Conservation (phyloP, 92 coral and sea anemone genomes). For the Epizoanthus fatuus region DNA sequence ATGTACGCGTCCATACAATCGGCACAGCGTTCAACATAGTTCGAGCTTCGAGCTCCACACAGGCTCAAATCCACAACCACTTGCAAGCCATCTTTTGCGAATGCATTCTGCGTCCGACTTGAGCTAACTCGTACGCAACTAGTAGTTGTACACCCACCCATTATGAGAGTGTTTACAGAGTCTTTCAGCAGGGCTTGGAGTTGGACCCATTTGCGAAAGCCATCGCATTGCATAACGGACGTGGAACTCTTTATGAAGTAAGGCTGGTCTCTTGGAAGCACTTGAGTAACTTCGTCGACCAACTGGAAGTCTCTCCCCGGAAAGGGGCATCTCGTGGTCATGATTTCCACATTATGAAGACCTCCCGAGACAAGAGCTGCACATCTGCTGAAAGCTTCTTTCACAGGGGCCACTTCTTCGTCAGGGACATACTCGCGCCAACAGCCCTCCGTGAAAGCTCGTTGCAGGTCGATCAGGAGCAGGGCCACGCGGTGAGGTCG, state of each 20-base stretch:
- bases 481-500: constrained; percentile 28
- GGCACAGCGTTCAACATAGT: constrained; percentile 40
- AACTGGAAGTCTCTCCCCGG: constrained; percentile 57
- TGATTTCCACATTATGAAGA: constrained; percentile 46
- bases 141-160: constrained; percentile 68
- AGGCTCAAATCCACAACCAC: constrained; percentile 63
- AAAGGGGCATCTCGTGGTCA: constrained; percentile 58
- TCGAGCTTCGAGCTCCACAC: constrained; percentile 60
- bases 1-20: constrained; percentile 48
- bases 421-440: constrained; percentile 59
- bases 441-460: constrained; percentile 59
- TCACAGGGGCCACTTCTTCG: constrained; percentile 64
- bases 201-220: constrained; percentile 49
- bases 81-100: constrained; percentile 49
- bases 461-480: constrained; percentile 63
- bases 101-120: constrained; percentile 37
- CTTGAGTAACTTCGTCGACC: constrained; percentile 33
- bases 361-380: constrained; percentile 54
- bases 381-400: constrained; percentile 61
- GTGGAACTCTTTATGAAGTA: constrained; percentile 53
- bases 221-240: constrained; percentile 49
- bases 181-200: constrained; percentile 27
- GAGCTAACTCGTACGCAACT: constrained; percentile 73
- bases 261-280: constrained; percentile 37
- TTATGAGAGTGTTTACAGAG: constrained; percentile 46